A percentile compares a stretch with the other conserved stretches of the same genome.
Conservation (phyloP, 2,113 vertebrate genomes). For the Okapia johnstoni region DNA sequence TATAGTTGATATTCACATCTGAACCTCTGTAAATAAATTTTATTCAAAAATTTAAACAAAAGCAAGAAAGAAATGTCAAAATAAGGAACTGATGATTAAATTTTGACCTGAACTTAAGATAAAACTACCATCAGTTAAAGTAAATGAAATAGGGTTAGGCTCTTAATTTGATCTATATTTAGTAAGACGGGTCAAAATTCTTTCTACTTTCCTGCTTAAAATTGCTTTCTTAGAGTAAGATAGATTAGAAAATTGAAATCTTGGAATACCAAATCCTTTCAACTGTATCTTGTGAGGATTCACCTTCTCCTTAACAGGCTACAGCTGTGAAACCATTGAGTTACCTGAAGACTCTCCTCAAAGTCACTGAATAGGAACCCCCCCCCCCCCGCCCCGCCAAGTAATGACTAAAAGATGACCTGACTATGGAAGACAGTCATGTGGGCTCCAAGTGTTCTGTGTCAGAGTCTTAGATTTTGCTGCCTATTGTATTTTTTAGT, state of each 20-base stretch:
- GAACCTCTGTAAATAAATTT: neutral
- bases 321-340: neutral
- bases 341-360: neutral
- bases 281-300: neutral
- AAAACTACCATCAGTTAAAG: neutral
- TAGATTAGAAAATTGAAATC: neutral
- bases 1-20: neutral
- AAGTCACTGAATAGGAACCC: accelerated
- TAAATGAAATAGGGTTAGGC: neutral
- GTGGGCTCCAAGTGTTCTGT: accelerated
- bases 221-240: neutral
- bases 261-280: neutral
- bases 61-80: neutral
- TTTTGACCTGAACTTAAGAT: neutral
- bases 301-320: neutral
- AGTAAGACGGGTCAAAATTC: neutral
- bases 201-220: neutral
- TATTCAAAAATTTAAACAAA: neutral
- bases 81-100: neutral
- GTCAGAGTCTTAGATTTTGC: neutral
- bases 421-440: accelerated
- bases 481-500: neutral
- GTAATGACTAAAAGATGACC: neutral
- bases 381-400: accelerated
- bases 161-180: neutral